Evolutionary conservation across 1,140 invertebrate species (phyloP).

Genomic region (Heterodera schachtii): DNA sequence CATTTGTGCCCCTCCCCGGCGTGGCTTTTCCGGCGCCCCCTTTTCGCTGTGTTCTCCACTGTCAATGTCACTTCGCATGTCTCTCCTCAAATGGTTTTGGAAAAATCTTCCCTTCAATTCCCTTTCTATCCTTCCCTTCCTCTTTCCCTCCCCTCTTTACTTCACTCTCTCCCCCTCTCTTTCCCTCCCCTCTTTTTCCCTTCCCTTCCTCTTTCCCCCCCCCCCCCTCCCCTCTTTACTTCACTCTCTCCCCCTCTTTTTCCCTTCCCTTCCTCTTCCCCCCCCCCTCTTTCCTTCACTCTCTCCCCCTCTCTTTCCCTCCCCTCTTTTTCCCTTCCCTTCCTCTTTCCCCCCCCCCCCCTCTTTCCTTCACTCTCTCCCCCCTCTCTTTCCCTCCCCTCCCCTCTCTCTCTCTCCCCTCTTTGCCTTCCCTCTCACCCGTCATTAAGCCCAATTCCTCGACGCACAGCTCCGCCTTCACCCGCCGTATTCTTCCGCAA

Average conservation of each 20-base stretch:
- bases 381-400: no score
- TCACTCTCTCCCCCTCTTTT: constrained; percentile 5
- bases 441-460: constrained; percentile 48
- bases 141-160: no score
- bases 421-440: constrained; percentile 14
- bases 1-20: constrained; percentile 41
- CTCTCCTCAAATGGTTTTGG: constrained; percentile 34
- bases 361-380: no score
- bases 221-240: no score
- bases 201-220: neutral
- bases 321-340: no score
- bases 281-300: no score
- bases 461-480: constrained; percentile 42
- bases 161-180: no score
- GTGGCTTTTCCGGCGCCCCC: constrained; percentile 38
- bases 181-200: no score
- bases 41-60: constrained; percentile 52
- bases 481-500: constrained; percentile 40
- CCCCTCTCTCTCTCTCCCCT: no score
- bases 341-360: no score
- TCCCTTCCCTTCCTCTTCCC: no score
- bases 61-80: constrained; percentile 33
- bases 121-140: no score
- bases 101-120: constrained; percentile 10
- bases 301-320: constrained; percentile 11